Percentiles rank a stretch among this genome's conserved stretches.
phyloP scores from a whole-genome alignment of 2,888 invertebrate species.

The Agrypnus murinus region DNA sequence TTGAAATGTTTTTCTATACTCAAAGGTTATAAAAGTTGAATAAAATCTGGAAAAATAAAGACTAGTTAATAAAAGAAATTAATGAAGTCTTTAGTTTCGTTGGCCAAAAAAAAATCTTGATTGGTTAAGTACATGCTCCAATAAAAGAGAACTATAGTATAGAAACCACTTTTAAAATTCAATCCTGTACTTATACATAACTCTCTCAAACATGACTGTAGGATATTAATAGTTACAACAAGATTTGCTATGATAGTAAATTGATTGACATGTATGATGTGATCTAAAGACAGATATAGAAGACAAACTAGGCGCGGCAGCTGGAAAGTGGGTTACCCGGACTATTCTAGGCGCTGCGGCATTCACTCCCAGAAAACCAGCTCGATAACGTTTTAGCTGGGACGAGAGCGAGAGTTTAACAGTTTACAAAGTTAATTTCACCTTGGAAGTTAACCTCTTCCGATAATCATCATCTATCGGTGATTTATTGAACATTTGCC shows the following conservation, averaged over 20 bases:
- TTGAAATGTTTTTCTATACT: too few species aligned
- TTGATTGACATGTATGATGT: conserved; percentile 24
- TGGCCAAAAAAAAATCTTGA: too few species aligned
- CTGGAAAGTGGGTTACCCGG: conserved; percentile 51
- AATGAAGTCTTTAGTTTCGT: too few species aligned
- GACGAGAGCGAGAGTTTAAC: conserved; percentile 47
- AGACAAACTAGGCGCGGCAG: conserved; percentile 47
- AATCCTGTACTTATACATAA: too few species aligned
- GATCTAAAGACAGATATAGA: conserved; percentile 35
- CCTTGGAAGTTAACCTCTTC: conserved; percentile 22
- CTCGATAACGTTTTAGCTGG: conserved; percentile 42
- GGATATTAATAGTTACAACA: too few species aligned
- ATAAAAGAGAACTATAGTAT: too few species aligned
- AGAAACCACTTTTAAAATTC: too few species aligned
- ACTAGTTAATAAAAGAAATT: too few species aligned
- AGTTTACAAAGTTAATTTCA: conserved; percentile 37
- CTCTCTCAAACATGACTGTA: too few species aligned
- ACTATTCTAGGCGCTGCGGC: conserved; percentile 47
- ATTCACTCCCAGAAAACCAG: conserved; percentile 38
- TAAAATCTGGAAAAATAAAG: too few species aligned
- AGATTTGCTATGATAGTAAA: not conserved
- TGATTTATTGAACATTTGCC: conserved; percentile 29
- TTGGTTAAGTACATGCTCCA: too few species aligned
- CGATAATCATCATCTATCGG: conserved; percentile 15
- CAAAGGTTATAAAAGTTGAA: too few species aligned